Conservation (phyloP, 1,140 invertebrate genomes). For the Conus ventricosus region DNA sequence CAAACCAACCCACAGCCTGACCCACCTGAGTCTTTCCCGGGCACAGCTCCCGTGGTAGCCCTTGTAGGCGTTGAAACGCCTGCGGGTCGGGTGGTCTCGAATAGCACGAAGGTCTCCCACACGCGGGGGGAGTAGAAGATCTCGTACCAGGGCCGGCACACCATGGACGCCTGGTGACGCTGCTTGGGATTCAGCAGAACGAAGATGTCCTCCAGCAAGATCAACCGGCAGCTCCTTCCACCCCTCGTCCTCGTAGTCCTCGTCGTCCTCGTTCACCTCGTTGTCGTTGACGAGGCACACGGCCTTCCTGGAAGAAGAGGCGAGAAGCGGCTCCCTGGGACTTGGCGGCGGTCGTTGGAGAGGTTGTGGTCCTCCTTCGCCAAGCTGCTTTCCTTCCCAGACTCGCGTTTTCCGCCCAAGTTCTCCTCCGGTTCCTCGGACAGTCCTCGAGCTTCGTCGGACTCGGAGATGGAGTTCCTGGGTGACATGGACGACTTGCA, state of each 20-base stretch:
- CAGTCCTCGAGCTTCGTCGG: background rate
- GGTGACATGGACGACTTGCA: conserved; percentile 20
- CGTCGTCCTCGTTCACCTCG: conserved; percentile 42
- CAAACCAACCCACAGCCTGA: too few relatives aligned
- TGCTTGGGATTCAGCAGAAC: conserved; percentile 82
- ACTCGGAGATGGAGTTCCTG: background rate
- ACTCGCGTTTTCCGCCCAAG: too few relatives aligned
- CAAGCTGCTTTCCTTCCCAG: background rate
- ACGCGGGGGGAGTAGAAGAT: conserved; percentile 85
- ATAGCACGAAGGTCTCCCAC: conserved; percentile 81
- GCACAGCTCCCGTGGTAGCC: conserved; percentile 78
- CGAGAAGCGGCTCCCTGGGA: background rate
- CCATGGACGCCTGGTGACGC: conserved; percentile 83
- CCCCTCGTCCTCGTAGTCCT: conserved; percentile 48
- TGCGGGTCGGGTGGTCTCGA: conserved; percentile 83
- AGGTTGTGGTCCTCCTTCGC: background rate
- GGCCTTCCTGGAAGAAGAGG: background rate
- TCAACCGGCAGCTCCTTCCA: conserved; percentile 86
- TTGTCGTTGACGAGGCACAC: background rate
- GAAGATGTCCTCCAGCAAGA: conserved; percentile 87
- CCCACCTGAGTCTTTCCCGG: conserved; percentile 69
- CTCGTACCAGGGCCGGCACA: conserved; percentile 81
- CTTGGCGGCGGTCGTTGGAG: background rate
- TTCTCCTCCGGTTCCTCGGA: background rate
- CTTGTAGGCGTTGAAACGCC: conserved; percentile 88